Percentiles rank a stretch among this genome's conserved stretches.
phyloP scores from a whole-genome alignment of 2,113 vertebrate species.

The Telmatochromis sp. region DNA sequence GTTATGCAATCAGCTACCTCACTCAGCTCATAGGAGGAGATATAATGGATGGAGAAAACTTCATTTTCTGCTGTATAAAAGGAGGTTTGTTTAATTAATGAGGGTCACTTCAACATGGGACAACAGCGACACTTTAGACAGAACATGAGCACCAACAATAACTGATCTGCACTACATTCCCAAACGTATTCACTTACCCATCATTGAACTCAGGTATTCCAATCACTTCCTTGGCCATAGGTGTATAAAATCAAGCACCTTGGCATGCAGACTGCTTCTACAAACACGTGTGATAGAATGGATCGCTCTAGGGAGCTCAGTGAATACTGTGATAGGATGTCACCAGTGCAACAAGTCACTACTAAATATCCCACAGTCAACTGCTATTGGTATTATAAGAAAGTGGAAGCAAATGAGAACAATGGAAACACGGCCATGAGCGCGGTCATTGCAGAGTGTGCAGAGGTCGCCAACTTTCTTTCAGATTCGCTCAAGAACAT shows the following conservation, averaged over 20 bases:
- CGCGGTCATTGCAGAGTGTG: accelerated
- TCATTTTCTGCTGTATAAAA: not conserved
- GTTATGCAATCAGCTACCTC: not conserved
- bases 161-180: not conserved
- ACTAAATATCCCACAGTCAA: not conserved
- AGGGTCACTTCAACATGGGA: not conserved
- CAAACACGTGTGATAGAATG: not conserved
- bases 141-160: not conserved
- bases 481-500: not conserved
- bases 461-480: not conserved
- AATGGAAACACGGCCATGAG: accelerated
- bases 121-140: not conserved
- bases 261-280: not conserved
- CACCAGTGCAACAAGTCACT: not conserved
- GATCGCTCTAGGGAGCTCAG: not conserved
- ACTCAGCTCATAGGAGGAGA: not conserved
- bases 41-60: not conserved
- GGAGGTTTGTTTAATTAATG: not conserved
- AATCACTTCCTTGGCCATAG: not conserved
- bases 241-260: not conserved
- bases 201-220: not conserved
- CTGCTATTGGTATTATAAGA: not conserved
- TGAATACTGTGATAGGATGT: not conserved
- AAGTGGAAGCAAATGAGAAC: not conserved
- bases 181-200: not conserved